Evolutionary conservation across 1,140 invertebrate genomes (phyloP).

Genomic region (Acromyrmex charruanus): DNA sequence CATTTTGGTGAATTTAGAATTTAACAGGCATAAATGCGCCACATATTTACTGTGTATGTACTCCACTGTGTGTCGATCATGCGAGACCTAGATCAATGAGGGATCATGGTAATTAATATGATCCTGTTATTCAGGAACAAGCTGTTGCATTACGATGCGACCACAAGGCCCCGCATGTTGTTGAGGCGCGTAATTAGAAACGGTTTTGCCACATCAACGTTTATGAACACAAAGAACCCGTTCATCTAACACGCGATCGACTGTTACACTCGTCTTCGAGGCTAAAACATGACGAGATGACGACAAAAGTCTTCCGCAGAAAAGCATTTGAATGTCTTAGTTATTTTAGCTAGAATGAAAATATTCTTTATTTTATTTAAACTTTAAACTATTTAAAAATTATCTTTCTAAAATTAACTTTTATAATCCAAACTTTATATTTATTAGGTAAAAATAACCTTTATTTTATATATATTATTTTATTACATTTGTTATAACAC

Average conservation of each 20-base stretch:
- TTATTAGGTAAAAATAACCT: neutral
- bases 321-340: neutral
- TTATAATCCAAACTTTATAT: neutral
- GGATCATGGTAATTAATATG: slow-evolving; percentile 45
- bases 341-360: neutral
- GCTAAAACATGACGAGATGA: neutral
- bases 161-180: slow-evolving; percentile 81
- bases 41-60: neutral
- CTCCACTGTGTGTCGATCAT: neutral
- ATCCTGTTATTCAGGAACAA: slow-evolving; percentile 59
- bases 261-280: slow-evolving; percentile 34
- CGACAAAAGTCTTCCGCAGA: neutral
- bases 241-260: slow-evolving; percentile 49
- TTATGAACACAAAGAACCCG: slow-evolving; percentile 59
- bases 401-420: neutral
- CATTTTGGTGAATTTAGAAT: neutral
- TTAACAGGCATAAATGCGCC: neutral
- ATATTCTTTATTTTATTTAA: neutral
- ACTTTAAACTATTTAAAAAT: neutral
- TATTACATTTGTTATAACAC: neutral
- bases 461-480: neutral
- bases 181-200: slow-evolving; percentile 65
- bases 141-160: slow-evolving; percentile 54
- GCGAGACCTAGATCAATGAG: slow-evolving; percentile 49
- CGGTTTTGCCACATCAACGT: slow-evolving; percentile 51